Conservation (phyloP, 64 coral and sea anemone species). For the Stichodactyla helianthus region DNA sequence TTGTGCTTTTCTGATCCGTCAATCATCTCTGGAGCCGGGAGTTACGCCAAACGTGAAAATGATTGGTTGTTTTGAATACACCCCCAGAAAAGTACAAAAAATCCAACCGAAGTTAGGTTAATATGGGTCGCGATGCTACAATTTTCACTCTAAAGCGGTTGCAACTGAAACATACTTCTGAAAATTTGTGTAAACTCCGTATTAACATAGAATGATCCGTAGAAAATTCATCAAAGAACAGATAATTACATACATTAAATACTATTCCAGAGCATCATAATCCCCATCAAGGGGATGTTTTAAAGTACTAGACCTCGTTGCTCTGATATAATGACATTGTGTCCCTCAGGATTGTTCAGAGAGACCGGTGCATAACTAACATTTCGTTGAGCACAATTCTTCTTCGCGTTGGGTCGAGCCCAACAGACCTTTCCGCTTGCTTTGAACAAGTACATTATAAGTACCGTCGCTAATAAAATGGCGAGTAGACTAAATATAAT, state of each 20-base stretch:
- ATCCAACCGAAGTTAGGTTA: too few species aligned
- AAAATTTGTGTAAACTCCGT: not conserved
- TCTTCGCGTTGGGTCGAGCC: conserved; percentile 39
- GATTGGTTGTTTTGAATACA: too few species aligned
- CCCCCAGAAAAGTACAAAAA: too few species aligned
- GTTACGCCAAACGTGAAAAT: too few species aligned
- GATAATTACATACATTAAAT: not conserved
- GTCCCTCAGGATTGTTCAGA: conserved; percentile 40
- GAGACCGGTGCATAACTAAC: conserved; percentile 75
- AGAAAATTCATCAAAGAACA: not conserved
- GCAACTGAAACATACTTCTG: too few species aligned
- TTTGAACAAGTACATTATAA: conserved; percentile 83
- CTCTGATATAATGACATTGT: not conserved
- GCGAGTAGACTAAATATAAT: conserved; percentile 87
- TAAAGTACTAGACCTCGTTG: conserved; percentile 1
- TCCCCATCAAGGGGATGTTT: not conserved
- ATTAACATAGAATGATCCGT: not conserved
- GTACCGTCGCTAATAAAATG: conserved; percentile 57
- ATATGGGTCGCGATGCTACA: too few species aligned
- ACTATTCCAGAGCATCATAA: not conserved
- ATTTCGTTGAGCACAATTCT: conserved; percentile 38
- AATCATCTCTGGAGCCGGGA: too few species aligned
- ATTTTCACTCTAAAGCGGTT: too few species aligned
- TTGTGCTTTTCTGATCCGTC: too few species aligned
- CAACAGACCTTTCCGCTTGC: conserved; percentile 63